Conservation (phyloP, 2,888 invertebrate species). For the Aphidoletes aphidimyza region DNA sequence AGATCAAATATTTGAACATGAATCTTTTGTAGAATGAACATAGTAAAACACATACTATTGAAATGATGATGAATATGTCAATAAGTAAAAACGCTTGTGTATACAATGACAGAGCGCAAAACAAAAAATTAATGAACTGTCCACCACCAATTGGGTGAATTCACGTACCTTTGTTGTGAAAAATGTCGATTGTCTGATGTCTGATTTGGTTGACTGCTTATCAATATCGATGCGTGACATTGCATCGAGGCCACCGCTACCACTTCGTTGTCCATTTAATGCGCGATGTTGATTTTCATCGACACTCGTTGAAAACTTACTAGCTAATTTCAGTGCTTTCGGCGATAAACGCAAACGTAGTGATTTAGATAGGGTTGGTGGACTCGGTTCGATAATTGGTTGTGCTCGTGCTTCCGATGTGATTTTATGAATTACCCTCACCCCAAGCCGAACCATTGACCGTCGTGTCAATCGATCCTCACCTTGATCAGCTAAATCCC, state of each 20-base stretch:
- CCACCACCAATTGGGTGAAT: too few species aligned
- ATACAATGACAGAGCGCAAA: too few species aligned
- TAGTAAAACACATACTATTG: too few species aligned
- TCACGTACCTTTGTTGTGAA: background rate
- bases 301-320: slow-evolving; percentile 55
- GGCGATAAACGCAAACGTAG: slow-evolving; percentile 60
- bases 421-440: slow-evolving; percentile 76
- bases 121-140: background rate
- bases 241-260: slow-evolving; percentile 32
- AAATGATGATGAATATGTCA: too few species aligned
- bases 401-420: slow-evolving; percentile 57
- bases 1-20: too few species aligned
- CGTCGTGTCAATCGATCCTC: slow-evolving; percentile 82
- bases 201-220: background rate
- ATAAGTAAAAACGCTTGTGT: too few species aligned
- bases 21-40: too few species aligned
- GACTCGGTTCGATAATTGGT: slow-evolving; percentile 15
- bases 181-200: slow-evolving; percentile 1
- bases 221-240: slow-evolving; percentile 54
- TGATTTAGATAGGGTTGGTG: slow-evolving; percentile 57
- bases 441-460: slow-evolving; percentile 82
- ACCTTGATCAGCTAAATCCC: slow-evolving; percentile 74
- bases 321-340: slow-evolving; percentile 59
- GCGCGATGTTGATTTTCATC: slow-evolving; percentile 48
- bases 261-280: slow-evolving; percentile 37